phyloP scores from a whole-genome alignment of 2,888 invertebrate genomes.

The Nemotelus pantherinus region DNA sequence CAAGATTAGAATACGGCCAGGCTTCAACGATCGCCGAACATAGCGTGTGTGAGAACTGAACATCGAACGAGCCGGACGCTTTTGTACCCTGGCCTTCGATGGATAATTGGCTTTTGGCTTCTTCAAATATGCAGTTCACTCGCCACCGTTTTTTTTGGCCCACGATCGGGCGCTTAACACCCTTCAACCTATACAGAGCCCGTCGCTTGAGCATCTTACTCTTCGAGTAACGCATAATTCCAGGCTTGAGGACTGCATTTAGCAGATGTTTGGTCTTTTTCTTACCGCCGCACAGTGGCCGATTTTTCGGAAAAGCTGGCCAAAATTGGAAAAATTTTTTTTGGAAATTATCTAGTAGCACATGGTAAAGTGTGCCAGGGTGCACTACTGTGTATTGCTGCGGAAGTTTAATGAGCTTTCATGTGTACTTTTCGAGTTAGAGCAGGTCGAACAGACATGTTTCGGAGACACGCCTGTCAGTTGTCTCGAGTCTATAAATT shows the following conservation, averaged over 20 bases:
- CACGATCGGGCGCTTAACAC: slow-evolving; percentile 80
- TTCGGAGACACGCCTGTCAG: too few relatives aligned
- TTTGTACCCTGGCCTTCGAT: slow-evolving; percentile 78
- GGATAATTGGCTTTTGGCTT: slow-evolving; percentile 84
- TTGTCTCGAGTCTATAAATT: too few relatives aligned
- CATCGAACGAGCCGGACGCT: slow-evolving; percentile 76
- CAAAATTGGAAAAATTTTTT: too few relatives aligned
- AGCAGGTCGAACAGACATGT: too few relatives aligned
- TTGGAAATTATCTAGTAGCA: too few relatives aligned
- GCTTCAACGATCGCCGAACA: slow-evolving; percentile 79
- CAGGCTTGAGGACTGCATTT: slow-evolving; percentile 88
- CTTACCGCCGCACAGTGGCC: too few relatives aligned
- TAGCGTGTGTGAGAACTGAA: slow-evolving; percentile 83
- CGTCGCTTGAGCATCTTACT: slow-evolving; percentile 66
- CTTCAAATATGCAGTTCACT: slow-evolving; percentile 81
- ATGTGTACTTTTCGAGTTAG: too few relatives aligned
- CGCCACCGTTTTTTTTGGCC: slow-evolving; percentile 93
- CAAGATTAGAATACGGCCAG: slow-evolving; percentile 92
- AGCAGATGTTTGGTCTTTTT: slow-evolving; percentile 68
- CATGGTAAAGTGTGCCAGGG: too few relatives aligned
- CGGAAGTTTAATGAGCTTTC: too few relatives aligned
- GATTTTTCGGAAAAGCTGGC: too few relatives aligned
- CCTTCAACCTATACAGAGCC: slow-evolving; percentile 79
- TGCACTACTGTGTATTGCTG: too few relatives aligned
- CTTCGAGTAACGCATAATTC: slow-evolving; percentile 85